These are phyloP conservation scores for Pterocles burchelli DNA, from an alignment of 2,113 vertebrate species.

Conservation along the genomic window DNA sequence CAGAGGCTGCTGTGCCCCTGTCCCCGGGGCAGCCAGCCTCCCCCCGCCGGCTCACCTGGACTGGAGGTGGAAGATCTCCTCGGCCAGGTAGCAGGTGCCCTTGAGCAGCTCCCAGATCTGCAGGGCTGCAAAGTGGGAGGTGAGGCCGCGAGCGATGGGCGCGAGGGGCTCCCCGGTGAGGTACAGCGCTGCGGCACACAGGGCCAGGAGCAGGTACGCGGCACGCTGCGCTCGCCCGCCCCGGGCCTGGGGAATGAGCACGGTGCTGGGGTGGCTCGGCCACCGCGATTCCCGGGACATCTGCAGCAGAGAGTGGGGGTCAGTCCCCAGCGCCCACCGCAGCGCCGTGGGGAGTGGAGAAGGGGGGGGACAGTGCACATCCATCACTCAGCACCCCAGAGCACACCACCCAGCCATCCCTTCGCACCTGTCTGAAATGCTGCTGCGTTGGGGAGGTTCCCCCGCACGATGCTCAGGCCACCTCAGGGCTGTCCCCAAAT, in stretches of 20 bases:
- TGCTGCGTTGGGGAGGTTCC: neutral
- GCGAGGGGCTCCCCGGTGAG: neutral
- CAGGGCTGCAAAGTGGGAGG: conserved; percentile 1
- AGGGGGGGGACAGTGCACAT: accelerated
- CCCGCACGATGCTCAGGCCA: accelerated
- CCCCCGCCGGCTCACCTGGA: conserved; percentile 56
- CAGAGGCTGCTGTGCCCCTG: too few species aligned
- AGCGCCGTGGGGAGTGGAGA: accelerated
- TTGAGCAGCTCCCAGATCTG: conserved; percentile 57
- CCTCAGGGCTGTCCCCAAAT: accelerated
- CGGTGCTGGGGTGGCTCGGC: neutral
- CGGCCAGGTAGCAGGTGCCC: conserved; percentile 31
- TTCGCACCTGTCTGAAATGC: neutral
- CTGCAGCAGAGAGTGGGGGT: accelerated
- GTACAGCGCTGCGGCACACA: neutral
- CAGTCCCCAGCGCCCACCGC: neutral
- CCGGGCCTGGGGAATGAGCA: conserved; percentile 49
- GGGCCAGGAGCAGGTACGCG: neutral
- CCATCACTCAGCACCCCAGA: accelerated
- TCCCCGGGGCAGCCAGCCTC: neutral
- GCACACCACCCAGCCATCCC: accelerated
- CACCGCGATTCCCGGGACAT: neutral
- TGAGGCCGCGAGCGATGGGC: neutral
- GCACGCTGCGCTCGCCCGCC: neutral
- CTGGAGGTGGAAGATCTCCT: conserved; percentile 66